phyloP scores from a whole-genome alignment of 2,797 vertebrate genomes.

The Moxostoma hubbsi region DNA sequence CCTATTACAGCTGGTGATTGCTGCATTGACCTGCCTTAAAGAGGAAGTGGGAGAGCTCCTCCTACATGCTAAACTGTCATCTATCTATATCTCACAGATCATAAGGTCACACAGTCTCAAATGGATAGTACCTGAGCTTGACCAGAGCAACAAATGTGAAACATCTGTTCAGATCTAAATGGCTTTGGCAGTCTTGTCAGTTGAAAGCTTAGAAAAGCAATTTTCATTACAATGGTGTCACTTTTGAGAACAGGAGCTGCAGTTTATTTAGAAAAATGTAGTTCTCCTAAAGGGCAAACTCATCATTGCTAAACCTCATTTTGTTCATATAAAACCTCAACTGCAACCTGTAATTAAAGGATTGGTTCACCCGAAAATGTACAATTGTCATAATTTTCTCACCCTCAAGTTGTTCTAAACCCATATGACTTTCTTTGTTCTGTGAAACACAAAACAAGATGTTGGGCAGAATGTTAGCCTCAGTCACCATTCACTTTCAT shows the following conservation, averaged over 20 bases:
- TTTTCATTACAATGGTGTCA: constrained; percentile 30
- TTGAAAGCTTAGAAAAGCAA: constrained; percentile 7
- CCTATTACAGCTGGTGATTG: constrained; percentile 54
- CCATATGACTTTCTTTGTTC: too few species aligned
- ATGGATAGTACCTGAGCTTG: constrained; percentile 29
- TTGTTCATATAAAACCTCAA: background rate
- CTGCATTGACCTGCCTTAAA: constrained; percentile 53
- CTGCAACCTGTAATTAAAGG: constrained; percentile 1
- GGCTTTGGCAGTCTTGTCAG: constrained; percentile 5
- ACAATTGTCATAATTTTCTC: too few species aligned
- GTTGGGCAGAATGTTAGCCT: too few species aligned
- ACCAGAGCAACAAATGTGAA: constrained; percentile 6
- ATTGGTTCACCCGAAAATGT: too few species aligned
- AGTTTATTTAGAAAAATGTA: constrained; percentile 1
- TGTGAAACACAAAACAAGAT: too few species aligned
- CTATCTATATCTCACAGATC: constrained; percentile 31
- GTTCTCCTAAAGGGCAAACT: background rate
- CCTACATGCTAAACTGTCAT: constrained; percentile 39
- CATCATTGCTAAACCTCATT: background rate
- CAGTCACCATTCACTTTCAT: too few species aligned
- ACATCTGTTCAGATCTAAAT: constrained; percentile 32
- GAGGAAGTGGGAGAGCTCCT: constrained; percentile 44
- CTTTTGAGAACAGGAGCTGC: background rate
- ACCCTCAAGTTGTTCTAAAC: too few species aligned
- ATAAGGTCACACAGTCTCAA: constrained; percentile 35